These are phyloP conservation scores for Globodera ellingtonae DNA, from an alignment of 1,140 invertebrate genomes.

Conservation along the genomic window DNA sequence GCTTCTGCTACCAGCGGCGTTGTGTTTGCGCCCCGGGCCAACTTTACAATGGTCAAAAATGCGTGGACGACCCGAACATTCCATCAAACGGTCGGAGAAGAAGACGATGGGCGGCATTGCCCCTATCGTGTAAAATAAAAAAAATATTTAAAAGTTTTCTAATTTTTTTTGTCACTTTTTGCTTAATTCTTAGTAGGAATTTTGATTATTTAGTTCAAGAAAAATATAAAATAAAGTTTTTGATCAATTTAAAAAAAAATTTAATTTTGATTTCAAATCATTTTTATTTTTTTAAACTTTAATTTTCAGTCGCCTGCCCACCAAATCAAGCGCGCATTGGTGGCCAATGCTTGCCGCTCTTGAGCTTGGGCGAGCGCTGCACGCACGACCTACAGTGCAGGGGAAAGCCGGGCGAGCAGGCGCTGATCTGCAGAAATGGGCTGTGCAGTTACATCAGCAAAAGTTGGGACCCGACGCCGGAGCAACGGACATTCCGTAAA, in stretches of 20 bases:
- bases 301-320: conserved; percentile 35
- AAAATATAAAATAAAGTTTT: too few relatives aligned
- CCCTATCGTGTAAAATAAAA: not conserved
- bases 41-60: conserved; percentile 40
- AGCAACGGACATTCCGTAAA: conserved; percentile 22
- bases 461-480: conserved; percentile 4
- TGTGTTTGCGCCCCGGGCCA: conserved; percentile 38
- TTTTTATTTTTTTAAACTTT: not conserved
- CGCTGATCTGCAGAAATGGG: conserved; percentile 35
- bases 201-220: too few relatives aligned
- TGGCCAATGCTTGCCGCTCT: conserved; percentile 40
- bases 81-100: conserved; percentile 32
- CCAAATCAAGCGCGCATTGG: conserved; percentile 46
- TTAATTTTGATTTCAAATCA: not conserved
- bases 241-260: not conserved
- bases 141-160: not conserved
- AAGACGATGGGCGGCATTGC: not conserved
- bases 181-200: not conserved
- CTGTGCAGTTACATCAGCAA: conserved; percentile 30
- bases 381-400: conserved; percentile 47
- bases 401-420: conserved; percentile 18
- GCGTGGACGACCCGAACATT: conserved; percentile 48
- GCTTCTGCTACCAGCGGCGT: conserved; percentile 38
- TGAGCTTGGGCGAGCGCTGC: conserved; percentile 40
- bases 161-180: not conserved